Conservation (phyloP, 92 coral and sea anemone species). For the Phymanthus crucifer region DNA sequence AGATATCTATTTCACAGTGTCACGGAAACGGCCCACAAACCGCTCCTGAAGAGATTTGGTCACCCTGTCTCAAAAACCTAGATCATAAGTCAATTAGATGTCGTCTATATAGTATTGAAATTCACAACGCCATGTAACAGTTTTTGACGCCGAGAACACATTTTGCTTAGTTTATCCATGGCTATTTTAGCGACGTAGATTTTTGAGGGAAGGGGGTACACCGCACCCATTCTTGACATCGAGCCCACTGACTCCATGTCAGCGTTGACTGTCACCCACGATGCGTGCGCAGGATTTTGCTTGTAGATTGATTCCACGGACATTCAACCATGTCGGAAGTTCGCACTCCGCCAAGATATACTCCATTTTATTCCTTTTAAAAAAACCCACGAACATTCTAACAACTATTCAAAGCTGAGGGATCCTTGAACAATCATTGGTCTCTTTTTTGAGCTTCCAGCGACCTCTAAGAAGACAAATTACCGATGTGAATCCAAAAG, state of each 20-base stretch:
- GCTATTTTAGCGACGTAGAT: not conserved
- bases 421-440: conserved; percentile 10
- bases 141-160: not conserved
- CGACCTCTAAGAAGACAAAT: conserved; percentile 40
- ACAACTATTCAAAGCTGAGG: conserved; percentile 4
- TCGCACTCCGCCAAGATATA: conserved; percentile 46
- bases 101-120: not conserved
- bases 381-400: not conserved
- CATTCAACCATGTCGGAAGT: conserved; percentile 84
- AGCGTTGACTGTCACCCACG: conserved; percentile 6
- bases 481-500: conserved; percentile 67
- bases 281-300: conserved; percentile 37
- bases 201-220: not conserved
- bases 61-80: not conserved
- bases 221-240: conserved; percentile 25
- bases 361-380: conserved; percentile 22
- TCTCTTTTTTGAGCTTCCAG: conserved; percentile 40
- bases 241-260: conserved; percentile 33
- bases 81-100: not conserved
- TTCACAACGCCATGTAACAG: not conserved
- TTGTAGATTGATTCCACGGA: conserved; percentile 69
- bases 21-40: not conserved
- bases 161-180: not conserved
- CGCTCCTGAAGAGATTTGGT: not conserved
- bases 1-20: too few relatives aligned